These are phyloP conservation scores for Catocala sponsa DNA, from an alignment of 2,888 invertebrate species.

Conservation along the genomic window DNA sequence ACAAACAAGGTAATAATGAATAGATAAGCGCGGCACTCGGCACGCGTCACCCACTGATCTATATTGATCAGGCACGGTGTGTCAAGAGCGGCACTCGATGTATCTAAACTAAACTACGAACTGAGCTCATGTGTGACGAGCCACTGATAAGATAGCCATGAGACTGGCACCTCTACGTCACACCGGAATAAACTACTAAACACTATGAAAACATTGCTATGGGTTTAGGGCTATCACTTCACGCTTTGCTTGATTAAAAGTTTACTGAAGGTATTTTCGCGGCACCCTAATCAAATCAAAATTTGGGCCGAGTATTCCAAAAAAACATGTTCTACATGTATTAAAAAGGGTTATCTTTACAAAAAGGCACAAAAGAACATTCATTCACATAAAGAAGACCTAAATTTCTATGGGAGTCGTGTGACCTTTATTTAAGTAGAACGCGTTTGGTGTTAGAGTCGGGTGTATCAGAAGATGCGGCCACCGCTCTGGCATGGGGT, in stretches of 20 bases:
- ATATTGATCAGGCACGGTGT: background rate
- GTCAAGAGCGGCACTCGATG: background rate
- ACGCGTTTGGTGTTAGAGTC: background rate
- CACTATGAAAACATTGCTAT: background rate
- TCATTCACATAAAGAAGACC: too few species aligned
- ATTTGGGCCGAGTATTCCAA: too few species aligned
- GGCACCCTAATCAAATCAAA: too few species aligned
- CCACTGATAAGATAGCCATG: background rate
- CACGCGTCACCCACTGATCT: conserved; percentile 8
- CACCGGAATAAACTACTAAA: too few species aligned
- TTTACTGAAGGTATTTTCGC: too few species aligned
- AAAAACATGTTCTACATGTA: too few species aligned
- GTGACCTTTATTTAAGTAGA: background rate
- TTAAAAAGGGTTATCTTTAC: too few species aligned
- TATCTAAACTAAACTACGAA: background rate
- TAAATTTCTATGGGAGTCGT: too few species aligned
- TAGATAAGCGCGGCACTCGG: background rate
- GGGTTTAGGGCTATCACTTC: background rate
- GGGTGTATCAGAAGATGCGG: background rate
- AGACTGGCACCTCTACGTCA: too few species aligned
- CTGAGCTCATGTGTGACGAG: background rate
- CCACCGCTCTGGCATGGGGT: conserved; percentile 2
- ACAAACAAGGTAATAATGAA: background rate
- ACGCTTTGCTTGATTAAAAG: too few species aligned
- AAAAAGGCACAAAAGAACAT: too few species aligned